These are phyloP conservation scores for Diplolepis rosae DNA, from an alignment of 2,888 invertebrate genomes.

Conservation along the genomic window DNA sequence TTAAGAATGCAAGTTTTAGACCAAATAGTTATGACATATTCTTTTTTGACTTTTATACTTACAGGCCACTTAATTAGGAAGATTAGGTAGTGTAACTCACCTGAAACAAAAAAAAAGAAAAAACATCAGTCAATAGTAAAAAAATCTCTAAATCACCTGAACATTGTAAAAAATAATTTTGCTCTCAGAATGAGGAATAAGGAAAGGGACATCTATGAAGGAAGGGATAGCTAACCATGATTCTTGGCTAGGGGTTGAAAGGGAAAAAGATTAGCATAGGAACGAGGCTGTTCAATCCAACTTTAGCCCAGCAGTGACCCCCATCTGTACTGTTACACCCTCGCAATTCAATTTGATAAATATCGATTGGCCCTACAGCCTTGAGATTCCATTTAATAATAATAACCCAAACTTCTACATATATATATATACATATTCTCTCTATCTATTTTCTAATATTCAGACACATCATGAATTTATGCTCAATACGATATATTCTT, in stretches of 20 bases:
- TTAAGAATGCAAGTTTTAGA: no score
- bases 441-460: slow-evolving; percentile 8
- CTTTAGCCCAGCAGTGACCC: slow-evolving; percentile 42
- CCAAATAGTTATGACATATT: no score
- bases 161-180: slow-evolving; percentile 2
- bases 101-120: slow-evolving; percentile 8
- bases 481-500: slow-evolving; percentile 50
- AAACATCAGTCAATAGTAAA: background rate
- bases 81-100: background rate
- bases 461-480: slow-evolving; percentile 5
- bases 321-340: slow-evolving; percentile 43
- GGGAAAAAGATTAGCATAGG: slow-evolving; percentile 56
- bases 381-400: slow-evolving; percentile 68
- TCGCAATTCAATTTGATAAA: slow-evolving; percentile 64
- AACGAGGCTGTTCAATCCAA: slow-evolving; percentile 53
- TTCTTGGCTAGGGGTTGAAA: slow-evolving; percentile 32
- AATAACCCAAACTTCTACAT: slow-evolving; percentile 49
- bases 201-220: slow-evolving; percentile 28
- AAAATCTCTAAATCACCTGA: background rate
- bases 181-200: slow-evolving; percentile 46
- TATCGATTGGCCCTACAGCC: slow-evolving; percentile 62
- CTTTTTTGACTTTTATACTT: background rate
- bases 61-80: background rate
- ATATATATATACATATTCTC: slow-evolving; percentile 11
- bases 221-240: slow-evolving; percentile 31